Evolutionary conservation across 92 coral and sea anemone species (phyloP), one percentile per base, ranked within the genome.

Genomic region (Epizoanthus illoricatus): DNA sequence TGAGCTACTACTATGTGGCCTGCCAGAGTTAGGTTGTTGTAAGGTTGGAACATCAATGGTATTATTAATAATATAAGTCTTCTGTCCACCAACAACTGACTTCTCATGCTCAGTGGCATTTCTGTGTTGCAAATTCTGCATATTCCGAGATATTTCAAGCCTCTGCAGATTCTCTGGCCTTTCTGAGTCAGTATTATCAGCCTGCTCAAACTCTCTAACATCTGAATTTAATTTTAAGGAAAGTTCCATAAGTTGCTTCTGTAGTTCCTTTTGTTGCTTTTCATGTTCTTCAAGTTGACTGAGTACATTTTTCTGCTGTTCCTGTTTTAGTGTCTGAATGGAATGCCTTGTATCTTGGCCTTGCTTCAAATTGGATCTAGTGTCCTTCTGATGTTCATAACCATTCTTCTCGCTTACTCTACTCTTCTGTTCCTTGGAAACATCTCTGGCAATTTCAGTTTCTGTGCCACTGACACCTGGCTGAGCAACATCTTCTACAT

Each of bases 251-350:
- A 97, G 90, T 79, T 94, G 93, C 10, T 84, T 87, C 43, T 92
- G 91, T 7, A 94, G 86, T 73, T 94, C 98, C 62, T 64, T 79
- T 21, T 94, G 92, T 41, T 89, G 91, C 45, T 80, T 89, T 62
- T 94, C 86, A 73, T 97, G 95, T 19, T 92, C 97, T 79, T 94
- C 98, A 16, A 97, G 90, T 42, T 88, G 93, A 71, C 81, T 86
- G 40, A 91, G 70, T 20, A 97, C 97, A 66, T 76, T 71, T n/a
- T 87, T 80, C 49, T 94, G 93, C 80, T 97, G 99, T 39, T 91
- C 87, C 59, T 85, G 84, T 78, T 91, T 88, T 5, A 84, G 65
- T 24, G 58, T 67, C 56, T 87, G 85, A 79, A 94, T 78, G 0
- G 96, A 92, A 72, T 78, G 75, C 54, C 76, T 84, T 17, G 75